These are phyloP conservation scores for Acomys russatus DNA, from an alignment of 2,797 vertebrate genomes.

Conservation along the genomic window DNA sequence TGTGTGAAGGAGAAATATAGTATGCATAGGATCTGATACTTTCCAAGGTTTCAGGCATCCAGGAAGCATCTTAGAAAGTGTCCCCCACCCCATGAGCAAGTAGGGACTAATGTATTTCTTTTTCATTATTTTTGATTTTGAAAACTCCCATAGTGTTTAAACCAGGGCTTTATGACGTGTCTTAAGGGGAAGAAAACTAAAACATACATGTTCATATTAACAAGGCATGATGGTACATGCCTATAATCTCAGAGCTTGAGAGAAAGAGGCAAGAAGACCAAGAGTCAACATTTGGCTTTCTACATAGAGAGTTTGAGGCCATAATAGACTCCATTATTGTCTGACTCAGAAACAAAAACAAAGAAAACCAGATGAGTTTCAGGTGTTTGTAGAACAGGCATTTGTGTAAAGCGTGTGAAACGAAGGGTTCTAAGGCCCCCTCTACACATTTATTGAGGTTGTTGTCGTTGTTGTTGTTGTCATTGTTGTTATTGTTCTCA, in stretches of 20 bases:
- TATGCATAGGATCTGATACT: not conserved
- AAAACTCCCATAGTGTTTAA: slow-evolving; percentile 49
- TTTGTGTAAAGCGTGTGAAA: slow-evolving; percentile 23
- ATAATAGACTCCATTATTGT: not conserved
- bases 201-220: not conserved
- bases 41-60: not conserved
- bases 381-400: not conserved
- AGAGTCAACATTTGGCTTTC: not conserved
- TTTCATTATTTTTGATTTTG: slow-evolving; percentile 49
- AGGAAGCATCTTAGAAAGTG: not conserved
- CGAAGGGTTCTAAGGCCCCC: not conserved
- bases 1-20: not conserved
- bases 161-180: not conserved
- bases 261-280: not conserved
- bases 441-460: not conserved
- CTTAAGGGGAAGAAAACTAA: slow-evolving; percentile 8
- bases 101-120: not conserved
- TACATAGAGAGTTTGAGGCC: not conserved
- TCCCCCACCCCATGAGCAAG: not conserved
- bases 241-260: not conserved
- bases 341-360: not conserved
- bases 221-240: no score
- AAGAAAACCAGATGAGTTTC: not conserved
- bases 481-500: not conserved
- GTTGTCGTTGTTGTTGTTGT: not conserved